These are phyloP conservation scores for Shargacucullia verbasci DNA, from an alignment of 2,888 invertebrate genomes.

Conservation along the genomic window DNA sequence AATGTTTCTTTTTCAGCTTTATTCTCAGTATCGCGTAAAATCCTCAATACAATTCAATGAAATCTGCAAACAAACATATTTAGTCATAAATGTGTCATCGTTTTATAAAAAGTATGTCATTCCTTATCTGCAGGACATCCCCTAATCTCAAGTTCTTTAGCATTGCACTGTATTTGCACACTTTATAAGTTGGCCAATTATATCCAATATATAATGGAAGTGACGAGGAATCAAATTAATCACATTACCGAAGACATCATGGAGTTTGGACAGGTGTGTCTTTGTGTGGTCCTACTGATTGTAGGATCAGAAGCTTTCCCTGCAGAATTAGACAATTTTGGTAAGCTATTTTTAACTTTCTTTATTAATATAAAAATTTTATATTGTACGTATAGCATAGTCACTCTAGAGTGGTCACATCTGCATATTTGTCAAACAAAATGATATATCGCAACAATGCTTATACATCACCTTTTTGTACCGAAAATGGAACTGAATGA, in stretches of 20 bases:
- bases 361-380: no score
- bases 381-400: not conserved
- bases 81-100: not conserved
- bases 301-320: constrained; percentile 5
- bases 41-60: no score
- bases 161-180: not conserved
- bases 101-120: not conserved
- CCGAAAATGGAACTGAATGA: constrained; percentile 48
- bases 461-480: constrained; percentile 50
- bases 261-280: constrained; percentile 12
- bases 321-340: not conserved
- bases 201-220: not conserved
- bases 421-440: constrained; percentile 51
- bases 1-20: no score
- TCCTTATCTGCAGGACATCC: not conserved
- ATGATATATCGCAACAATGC: constrained; percentile 52
- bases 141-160: constrained; percentile 1
- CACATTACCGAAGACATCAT: constrained; percentile 21
- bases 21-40: no score
- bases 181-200: not conserved
- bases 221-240: constrained; percentile 9
- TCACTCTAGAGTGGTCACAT: constrained; percentile 35
- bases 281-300: constrained; percentile 12
- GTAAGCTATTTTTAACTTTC: constrained; percentile 12
- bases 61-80: not conserved